Base-by-base conservation (phyloP, 2,888 invertebrate species). In the Chalcosyrphus nemorum region DNA sequence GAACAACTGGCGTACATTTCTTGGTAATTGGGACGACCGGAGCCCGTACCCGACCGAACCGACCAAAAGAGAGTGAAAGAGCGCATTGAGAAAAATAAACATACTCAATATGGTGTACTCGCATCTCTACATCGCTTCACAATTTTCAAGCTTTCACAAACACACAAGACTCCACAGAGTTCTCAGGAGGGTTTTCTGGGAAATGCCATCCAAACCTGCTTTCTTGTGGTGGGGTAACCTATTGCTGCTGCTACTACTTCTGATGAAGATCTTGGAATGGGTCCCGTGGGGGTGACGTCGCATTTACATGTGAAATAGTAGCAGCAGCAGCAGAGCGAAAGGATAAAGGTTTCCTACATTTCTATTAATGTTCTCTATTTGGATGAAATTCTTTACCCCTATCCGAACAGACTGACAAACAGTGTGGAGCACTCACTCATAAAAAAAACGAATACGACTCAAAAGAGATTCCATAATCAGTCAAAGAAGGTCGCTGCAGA, bases 401-500 rank as follows among this genome's bases (percentile, higher is more conserved):
- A 47, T 59, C 43, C 15, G 35, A 43, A 47, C 43, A 7, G 29
- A 41, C 59, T 68, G 54, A 66, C 47, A 66, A 47, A 59, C 47
- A 52, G 15, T 15, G 57, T 27, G 6, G 50, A 38, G 63, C 11
- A 41, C n/a, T n/a, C n/a, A n/a, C n/a, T n/a, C n/a, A n/a, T n/a
- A n/a, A n/a, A n/a, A n/a, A n/a, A n/a, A n/a, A 52, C 13, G 43
- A 63, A 7, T 24, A 15, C 54, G 38, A 19, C 43, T 19, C 17
- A 17, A 65, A 50, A 43, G 66, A 54, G 63, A 65, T 70, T 84
- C 63, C 80, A 52, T 84, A 84, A 84, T 84, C 80, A 75, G 74
- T 84, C 80, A 84, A 70, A 80, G 50, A 68, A 80, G 74, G 80
- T 84, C 75, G 80, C 84, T 84, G 84, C 84, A 80, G 75, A 80